A percentile compares a stretch with the other conserved stretches of the same genome.
Conservation (phyloP, 37 sponge, comb jelly and placozoan genomes). For the Oopsacas minuta region DNA sequence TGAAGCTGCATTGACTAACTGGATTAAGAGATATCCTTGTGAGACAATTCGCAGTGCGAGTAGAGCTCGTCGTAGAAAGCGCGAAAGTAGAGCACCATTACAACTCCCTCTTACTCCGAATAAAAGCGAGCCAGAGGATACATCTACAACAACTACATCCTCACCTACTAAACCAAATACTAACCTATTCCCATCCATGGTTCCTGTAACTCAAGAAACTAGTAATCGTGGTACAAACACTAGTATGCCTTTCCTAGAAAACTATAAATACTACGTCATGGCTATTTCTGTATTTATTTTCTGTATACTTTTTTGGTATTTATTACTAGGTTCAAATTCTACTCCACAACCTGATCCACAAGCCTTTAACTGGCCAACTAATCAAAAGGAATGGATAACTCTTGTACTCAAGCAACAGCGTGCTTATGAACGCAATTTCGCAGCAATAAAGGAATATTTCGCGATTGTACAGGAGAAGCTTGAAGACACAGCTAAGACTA, state of each 20-base stretch:
- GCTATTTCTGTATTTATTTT: neutral
- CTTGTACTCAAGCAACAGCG: neutral
- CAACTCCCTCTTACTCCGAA: neutral
- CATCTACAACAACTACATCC: neutral
- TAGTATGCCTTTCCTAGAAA: neutral
- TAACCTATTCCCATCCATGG: neutral
- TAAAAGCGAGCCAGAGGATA: neutral
- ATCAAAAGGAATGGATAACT: constrained; percentile 1
- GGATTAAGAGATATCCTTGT: neutral
- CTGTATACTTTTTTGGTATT: neutral
- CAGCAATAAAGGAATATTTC: neutral
- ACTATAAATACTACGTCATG: neutral
- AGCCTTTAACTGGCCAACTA: neutral
- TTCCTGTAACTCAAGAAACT: neutral
- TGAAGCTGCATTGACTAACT: neutral
- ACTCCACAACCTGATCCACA: neutral
- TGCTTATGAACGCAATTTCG: neutral
- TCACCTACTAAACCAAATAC: neutral
- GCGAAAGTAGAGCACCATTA: neutral
- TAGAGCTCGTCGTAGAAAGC: neutral
- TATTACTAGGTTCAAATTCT: neutral
- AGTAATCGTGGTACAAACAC: neutral
- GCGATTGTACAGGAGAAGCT: neutral
- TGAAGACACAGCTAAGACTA: neutral
- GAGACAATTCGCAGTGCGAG: neutral